phyloP scores from a whole-genome alignment of 1,140 invertebrate genomes.

The Conopomorpha cramerella region DNA sequence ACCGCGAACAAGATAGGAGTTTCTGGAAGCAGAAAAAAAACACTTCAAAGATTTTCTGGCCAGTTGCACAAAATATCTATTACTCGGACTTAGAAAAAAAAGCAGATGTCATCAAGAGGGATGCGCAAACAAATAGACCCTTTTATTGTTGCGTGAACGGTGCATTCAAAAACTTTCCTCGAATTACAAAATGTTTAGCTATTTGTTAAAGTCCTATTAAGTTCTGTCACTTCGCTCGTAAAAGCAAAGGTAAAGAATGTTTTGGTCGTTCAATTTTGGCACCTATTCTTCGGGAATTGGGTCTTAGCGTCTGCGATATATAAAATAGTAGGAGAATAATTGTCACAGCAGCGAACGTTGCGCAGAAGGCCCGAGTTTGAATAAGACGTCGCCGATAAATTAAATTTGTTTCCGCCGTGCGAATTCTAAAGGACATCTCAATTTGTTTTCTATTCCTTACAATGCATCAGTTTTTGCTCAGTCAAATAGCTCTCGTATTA shows the following conservation, averaged over 20 bases:
- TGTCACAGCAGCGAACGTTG: constrained; percentile 37
- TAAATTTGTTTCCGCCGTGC: constrained; percentile 53
- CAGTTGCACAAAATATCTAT: constrained; percentile 56
- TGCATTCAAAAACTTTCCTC: constrained; percentile 45
- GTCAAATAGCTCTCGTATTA: too few relatives aligned
- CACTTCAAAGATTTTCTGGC: constrained; percentile 44
- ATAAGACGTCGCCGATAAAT: constrained; percentile 56
- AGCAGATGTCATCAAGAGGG: constrained; percentile 47
- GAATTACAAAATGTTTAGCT: constrained; percentile 56
- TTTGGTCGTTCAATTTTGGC: constrained; percentile 6
- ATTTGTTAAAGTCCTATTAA: constrained; percentile 57
- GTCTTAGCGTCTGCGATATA: constrained; percentile 1
- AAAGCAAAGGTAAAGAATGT: constrained; percentile 11
- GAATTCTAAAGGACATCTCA: constrained; percentile 50
- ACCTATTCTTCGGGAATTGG: constrained; percentile 9
- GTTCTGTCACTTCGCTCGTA: constrained; percentile 38
- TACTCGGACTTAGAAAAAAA: constrained; percentile 40
- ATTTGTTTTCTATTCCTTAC: constrained; percentile 44
- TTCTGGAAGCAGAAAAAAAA: too few relatives aligned
- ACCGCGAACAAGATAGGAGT: too few relatives aligned
- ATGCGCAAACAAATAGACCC: constrained; percentile 31
- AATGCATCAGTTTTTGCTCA: constrained; percentile 17
- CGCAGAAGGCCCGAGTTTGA: constrained; percentile 34
- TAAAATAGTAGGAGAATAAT: constrained; percentile 28
- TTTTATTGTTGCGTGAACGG: constrained; percentile 43